Evolutionary conservation across 2,113 vertebrate species (phyloP), one percentile per base, ranked within the genome.

Genomic region (Brienomyrus brachyistius): DNA sequence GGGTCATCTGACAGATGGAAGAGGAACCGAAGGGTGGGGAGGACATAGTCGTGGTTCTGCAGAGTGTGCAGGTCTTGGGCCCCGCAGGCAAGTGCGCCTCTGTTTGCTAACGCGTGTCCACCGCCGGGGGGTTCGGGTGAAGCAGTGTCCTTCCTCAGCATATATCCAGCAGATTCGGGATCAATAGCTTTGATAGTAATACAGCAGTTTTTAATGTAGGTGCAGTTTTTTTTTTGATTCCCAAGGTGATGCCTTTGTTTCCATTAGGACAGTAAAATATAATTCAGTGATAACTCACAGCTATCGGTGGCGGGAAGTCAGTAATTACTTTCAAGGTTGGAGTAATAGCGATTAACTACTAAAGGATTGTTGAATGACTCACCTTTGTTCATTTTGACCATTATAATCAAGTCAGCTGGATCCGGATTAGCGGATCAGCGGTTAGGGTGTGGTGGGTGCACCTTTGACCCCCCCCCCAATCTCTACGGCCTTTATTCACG

Each of bases 181-280:
- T 88, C 87, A 70, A 88, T 88, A 50, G 31, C 66, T 88, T 21
- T 88, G 50, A 27, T 51, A 88, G 21, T 80, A 47, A 88, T 27
- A 31, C 45, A 31, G 43, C 1, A 13, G 21, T 19, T 45, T 77
- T 88, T 88, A 17, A 88, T 40, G 17, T 88, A 27, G 50, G 88
- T 27, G 62, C 23, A 52, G 23, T 51, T 88, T 88, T 77, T 47
- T 74, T 66, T 62, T 19, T 51, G 13, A 52, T 27, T 56, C 85
- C 27, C 85, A 86, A 77, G 62, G 66, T 77, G 48, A 88, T 48
- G 21, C 9, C 15, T 50, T 77, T 66, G 13, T n/a, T 35, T 27
- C 23, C 31, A 50, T 77, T n/a, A 31, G 50, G 47, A 11, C 62
- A 70, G 66, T 66, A 43, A 62, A 70, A 66, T 56, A 62, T 88